A percentile compares a stretch with the other conserved stretches of the same genome.
Conservation (phyloP, 2,888 invertebrate species). For the Pseudococcus longispinus region DNA sequence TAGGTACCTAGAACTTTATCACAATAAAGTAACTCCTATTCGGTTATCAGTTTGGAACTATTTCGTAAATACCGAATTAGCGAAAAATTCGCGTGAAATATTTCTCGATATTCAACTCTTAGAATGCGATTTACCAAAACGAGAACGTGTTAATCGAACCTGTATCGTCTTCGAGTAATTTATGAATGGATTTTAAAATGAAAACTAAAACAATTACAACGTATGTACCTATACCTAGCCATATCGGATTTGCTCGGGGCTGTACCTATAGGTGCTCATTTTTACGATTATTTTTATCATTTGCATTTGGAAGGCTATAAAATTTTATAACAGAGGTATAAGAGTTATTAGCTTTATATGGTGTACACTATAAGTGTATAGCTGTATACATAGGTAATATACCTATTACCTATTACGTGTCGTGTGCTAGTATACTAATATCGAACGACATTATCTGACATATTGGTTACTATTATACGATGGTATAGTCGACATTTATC, state of each 20-base stretch:
- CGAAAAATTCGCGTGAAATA: background rate
- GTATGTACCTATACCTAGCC: background rate
- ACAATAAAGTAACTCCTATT: background rate
- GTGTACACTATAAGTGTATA: background rate
- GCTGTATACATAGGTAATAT: background rate
- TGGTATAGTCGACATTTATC: background rate
- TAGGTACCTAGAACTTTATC: too few relatives aligned
- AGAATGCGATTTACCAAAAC: background rate
- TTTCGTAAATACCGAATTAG: background rate
- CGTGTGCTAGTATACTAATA: background rate
- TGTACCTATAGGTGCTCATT: background rate
- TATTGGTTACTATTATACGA: background rate
- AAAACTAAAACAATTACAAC: background rate
- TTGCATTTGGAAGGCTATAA: conserved; percentile 13
- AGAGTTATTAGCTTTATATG: conserved; percentile 1
- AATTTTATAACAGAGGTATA: background rate
- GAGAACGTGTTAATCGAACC: background rate
- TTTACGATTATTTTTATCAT: conserved; percentile 30
- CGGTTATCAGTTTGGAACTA: background rate
- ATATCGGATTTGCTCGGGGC: background rate
- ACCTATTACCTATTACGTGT: conserved; percentile 8
- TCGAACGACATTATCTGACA: conserved; percentile 28
- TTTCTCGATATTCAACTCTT: background rate
- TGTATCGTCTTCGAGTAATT: background rate
- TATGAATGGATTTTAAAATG: background rate